These are phyloP conservation scores for Drosophila nigrodunni DNA, from an alignment of 1,140 invertebrate genomes.

Conservation along the genomic window DNA sequence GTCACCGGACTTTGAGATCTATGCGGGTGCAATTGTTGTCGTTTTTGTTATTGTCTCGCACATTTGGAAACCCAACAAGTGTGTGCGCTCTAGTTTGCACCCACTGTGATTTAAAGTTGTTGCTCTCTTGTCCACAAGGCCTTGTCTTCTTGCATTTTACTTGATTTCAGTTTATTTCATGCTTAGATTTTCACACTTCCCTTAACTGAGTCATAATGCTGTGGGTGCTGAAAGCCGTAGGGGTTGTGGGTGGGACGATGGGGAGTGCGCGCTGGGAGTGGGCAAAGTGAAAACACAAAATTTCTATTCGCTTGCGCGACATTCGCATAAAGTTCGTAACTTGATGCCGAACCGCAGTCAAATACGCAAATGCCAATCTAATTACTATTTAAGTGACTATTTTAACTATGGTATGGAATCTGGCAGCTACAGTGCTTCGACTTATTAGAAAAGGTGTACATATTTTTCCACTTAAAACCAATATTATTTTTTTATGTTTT, in stretches of 20 bases:
- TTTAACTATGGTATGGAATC: conserved; percentile 2
- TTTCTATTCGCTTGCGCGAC: conserved; percentile 7
- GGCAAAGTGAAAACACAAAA: not conserved
- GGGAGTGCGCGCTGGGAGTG: not conserved
- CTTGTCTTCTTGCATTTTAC: not conserved
- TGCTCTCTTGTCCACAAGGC: conserved; percentile 13
- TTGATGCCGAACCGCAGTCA: conserved; percentile 45
- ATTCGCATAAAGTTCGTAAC: conserved; percentile 49
- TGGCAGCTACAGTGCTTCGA: not conserved
- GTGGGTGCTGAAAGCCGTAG: not conserved
- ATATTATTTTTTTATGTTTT: too few species aligned
- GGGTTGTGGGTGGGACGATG: conserved; percentile 1
- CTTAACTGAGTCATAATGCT: conserved; percentile 60
- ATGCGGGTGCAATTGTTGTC: conserved; percentile 24
- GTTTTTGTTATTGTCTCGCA: not conserved
- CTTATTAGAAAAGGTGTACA: too few species aligned
- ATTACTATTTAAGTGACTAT: not conserved
- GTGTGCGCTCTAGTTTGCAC: conserved; percentile 68
- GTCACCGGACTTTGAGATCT: conserved; percentile 25
- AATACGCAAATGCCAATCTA: conserved; percentile 21
- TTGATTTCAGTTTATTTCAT: conserved; percentile 10
- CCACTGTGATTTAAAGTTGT: conserved; percentile 67
- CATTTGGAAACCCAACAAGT: conserved; percentile 76
- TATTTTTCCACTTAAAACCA: too few species aligned
- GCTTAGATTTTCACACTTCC: conserved; percentile 67